These are phyloP conservation scores for Menura novaehollandiae DNA, from an alignment of 2,113 vertebrate species.

Conservation along the genomic window DNA sequence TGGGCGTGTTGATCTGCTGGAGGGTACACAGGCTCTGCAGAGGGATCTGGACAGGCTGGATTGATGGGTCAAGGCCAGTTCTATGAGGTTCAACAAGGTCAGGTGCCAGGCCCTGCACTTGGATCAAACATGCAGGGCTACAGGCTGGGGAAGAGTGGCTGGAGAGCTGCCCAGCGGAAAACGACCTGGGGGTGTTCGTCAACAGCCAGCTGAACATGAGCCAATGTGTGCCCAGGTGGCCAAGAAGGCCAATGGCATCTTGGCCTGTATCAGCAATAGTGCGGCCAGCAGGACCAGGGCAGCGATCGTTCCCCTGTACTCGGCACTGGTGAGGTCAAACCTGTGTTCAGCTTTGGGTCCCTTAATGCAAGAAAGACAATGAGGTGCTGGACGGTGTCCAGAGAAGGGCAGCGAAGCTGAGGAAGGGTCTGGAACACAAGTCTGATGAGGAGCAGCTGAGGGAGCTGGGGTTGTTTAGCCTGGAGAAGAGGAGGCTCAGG, in stretches of 20 bases:
- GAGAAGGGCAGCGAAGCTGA: not conserved
- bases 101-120: not conserved
- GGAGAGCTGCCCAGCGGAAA: not conserved
- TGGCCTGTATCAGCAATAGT: rapidly evolving
- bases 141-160: not conserved
- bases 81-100: not conserved
- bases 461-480: not conserved
- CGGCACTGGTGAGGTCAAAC: not conserved
- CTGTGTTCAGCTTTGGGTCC: not conserved
- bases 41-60: not conserved
- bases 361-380: not conserved
- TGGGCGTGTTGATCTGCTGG: not conserved
- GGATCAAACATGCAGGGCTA: not conserved
- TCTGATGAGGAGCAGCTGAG: not conserved
- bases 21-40: not conserved
- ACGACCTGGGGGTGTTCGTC: not conserved
- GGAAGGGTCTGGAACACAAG: not conserved
- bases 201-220: rapidly evolving
- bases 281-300: not conserved
- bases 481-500: not conserved
- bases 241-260: not conserved
- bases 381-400: not conserved
- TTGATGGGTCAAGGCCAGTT: not conserved
- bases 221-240: not conserved
- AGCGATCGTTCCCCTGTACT: rapidly evolving